phyloP scores from a whole-genome alignment of 2,888 invertebrate genomes.

The Uloborus plumipes region DNA sequence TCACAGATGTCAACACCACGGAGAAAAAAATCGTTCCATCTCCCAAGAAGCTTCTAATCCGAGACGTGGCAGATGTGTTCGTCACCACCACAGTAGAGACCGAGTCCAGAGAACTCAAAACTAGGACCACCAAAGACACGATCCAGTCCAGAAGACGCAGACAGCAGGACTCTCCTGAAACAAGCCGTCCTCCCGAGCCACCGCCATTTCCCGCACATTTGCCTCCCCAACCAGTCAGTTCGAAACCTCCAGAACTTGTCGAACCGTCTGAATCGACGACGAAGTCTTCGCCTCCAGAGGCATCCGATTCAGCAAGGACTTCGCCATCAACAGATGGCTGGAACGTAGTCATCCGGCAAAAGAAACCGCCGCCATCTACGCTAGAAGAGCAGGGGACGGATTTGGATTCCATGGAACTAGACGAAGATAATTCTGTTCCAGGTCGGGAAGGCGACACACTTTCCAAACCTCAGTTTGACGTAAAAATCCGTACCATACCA shows the following conservation, averaged over 20 bases:
- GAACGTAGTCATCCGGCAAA: conserved; percentile 53
- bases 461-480: conserved; percentile 31
- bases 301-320: too few species aligned
- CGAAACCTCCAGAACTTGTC: background rate
- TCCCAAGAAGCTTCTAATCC: conserved; percentile 36
- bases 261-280: background rate
- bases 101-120: conserved; percentile 40
- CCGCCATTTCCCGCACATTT: too few species aligned
- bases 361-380: conserved; percentile 4
- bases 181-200: background rate
- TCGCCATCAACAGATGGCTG: conserved; percentile 18
- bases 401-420: background rate
- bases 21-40: background rate
- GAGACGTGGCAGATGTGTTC: conserved; percentile 46
- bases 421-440: conserved; percentile 7
- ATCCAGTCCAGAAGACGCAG: conserved; percentile 1
- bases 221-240: background rate
- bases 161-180: background rate
- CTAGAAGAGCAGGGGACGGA: background rate
- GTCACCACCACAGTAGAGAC: conserved; percentile 57
- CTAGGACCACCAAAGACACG: conserved; percentile 29
- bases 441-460: too few species aligned
- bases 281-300: background rate
- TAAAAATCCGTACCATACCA: conserved; percentile 48
- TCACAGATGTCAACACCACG: background rate